phyloP scores from a whole-genome alignment of 2,888 invertebrate genomes.

The Cerastis rubricosa region DNA sequence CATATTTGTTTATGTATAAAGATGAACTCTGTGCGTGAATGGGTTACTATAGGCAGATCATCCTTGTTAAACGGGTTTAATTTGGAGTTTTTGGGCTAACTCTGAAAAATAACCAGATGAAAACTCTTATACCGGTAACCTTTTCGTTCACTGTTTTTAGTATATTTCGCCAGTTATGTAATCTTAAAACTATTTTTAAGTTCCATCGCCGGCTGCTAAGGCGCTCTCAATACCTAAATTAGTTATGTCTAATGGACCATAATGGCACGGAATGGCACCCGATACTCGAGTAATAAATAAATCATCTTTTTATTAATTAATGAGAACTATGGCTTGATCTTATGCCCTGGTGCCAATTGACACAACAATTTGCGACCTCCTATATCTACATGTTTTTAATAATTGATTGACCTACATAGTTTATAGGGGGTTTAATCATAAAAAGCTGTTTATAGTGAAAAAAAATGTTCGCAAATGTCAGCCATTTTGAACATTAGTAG shows the following conservation, averaged over 20 bases:
- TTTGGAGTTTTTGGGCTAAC: background rate
- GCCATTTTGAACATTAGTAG: background rate
- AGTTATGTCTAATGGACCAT: background rate
- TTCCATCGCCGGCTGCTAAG: background rate
- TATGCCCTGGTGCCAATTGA: conserved; percentile 1
- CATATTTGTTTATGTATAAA: background rate
- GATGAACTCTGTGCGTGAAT: background rate
- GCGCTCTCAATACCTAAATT: background rate
- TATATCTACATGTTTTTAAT: background rate
- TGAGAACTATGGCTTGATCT: conserved; percentile 25
- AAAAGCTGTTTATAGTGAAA: no score
- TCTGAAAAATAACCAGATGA: background rate
- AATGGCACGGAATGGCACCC: background rate
- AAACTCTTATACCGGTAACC: background rate
- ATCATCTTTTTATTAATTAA: conserved; percentile 14
- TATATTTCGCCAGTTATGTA: background rate
- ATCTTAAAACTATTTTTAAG: background rate
- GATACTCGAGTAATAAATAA: background rate
- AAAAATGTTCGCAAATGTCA: background rate
- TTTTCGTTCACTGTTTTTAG: background rate
- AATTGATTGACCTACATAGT: background rate
- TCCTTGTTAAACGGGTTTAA: background rate
- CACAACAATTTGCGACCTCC: background rate
- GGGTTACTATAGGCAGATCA: background rate
- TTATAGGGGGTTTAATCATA: no score